Percentiles rank a stretch among this genome's conserved stretches.
Evolutionary conservation across 2,797 vertebrate genomes (phyloP).

Genomic region (Momotus momota): DNA sequence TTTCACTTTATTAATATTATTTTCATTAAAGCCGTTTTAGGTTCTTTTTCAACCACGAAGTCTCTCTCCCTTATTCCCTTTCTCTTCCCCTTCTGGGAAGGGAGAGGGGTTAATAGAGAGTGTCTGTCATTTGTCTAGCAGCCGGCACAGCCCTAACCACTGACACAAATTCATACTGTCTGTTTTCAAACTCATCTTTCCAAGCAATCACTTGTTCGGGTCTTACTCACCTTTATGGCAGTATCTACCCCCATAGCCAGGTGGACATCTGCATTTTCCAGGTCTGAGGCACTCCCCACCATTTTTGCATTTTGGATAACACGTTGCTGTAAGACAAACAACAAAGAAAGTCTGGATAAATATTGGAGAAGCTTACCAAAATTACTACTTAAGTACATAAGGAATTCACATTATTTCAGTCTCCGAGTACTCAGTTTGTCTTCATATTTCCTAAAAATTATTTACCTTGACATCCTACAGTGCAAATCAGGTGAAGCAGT

Average conservation of each 20-base stretch:
- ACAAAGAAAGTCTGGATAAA: neutral
- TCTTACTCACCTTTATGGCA: constrained; percentile 86
- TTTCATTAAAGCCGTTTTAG: no score
- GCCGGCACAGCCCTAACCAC: no score
- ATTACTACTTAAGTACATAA: neutral
- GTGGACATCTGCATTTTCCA: constrained; percentile 88
- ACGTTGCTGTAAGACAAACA: constrained; percentile 80
- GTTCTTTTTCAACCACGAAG: no score
- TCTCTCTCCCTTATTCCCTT: no score
- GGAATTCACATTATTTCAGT: neutral
- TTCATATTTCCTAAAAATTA: neutral
- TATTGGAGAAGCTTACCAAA: neutral
- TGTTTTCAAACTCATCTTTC: neutral
- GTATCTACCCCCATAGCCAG: constrained; percentile 86
- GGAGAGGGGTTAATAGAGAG: no score
- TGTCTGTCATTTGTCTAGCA: no score
- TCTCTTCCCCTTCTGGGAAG: no score
- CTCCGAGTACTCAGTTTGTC: neutral
- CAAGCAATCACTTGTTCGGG: neutral
- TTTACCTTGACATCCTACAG: neutral
- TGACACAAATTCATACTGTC: neutral
- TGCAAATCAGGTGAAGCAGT: neutral
- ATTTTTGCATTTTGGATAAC: constrained; percentile 91
- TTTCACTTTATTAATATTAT: no score
- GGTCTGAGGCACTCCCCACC: constrained; percentile 87